These are phyloP conservation scores for Eilema sororculum DNA, from an alignment of 2,888 invertebrate species.

Conservation along the genomic window DNA sequence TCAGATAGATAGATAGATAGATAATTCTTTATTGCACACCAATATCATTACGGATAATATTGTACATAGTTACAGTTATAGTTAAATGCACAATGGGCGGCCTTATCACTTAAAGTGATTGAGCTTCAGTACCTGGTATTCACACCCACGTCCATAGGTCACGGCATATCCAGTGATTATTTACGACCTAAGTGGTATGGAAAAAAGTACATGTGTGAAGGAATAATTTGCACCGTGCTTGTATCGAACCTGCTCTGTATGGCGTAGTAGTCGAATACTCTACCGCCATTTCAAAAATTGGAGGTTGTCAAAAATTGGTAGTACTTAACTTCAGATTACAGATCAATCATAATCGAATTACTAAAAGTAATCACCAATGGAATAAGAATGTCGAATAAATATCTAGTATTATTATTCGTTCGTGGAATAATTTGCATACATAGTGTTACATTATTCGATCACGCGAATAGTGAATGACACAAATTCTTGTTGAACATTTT, in stretches of 20 bases:
- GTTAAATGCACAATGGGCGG: too few species aligned
- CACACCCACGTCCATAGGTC: too few species aligned
- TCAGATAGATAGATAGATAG: too few species aligned
- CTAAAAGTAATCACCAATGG: not conserved
- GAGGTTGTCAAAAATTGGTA: not conserved
- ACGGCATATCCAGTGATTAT: too few species aligned
- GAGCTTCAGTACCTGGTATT: too few species aligned
- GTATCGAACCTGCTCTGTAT: not conserved
- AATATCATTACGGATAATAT: too few species aligned
- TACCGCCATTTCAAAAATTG: not conserved
- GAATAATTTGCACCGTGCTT: not conserved
- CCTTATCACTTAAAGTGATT: too few species aligned
- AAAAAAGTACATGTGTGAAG: too few species aligned
- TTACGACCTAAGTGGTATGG: too few species aligned
- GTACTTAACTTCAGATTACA: not conserved
- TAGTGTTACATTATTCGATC: conserved; percentile 29
- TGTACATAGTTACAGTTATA: too few species aligned
- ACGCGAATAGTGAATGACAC: conserved; percentile 29
- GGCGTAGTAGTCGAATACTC: not conserved
- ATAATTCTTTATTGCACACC: too few species aligned
- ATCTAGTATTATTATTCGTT: conserved; percentile 29
- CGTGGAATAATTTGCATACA: conserved; percentile 27
- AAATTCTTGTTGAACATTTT: conserved; percentile 23
- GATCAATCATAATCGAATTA: not conserved
- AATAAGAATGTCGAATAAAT: conserved; percentile 22